Conservation (phyloP, 2,888 invertebrate genomes). For the Macrophya annulata region DNA sequence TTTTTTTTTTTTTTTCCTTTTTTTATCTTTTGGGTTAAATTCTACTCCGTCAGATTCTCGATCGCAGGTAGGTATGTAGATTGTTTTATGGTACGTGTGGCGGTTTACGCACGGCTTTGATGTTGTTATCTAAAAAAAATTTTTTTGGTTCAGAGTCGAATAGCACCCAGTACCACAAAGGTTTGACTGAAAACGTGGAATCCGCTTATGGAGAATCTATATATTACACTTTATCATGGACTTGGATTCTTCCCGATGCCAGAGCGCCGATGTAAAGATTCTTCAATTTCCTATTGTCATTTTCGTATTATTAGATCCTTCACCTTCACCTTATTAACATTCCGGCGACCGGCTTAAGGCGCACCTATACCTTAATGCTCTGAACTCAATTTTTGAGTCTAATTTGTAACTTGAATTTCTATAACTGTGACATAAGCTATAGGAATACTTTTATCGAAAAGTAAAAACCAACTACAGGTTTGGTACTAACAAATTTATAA, state of each 20-base stretch:
- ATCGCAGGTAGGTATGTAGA: not conserved
- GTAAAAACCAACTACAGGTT: not conserved
- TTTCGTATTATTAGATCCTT: slow-evolving; percentile 20
- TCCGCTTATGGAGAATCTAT: not conserved
- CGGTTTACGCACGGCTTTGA: slow-evolving; percentile 13
- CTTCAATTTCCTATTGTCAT: slow-evolving; percentile 31
- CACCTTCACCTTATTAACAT: slow-evolving; percentile 22
- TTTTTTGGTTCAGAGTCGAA: not conserved
- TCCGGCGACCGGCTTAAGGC: not conserved
- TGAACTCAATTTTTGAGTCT: not conserved
- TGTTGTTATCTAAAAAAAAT: slow-evolving; percentile 33
- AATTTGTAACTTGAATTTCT: slow-evolving; percentile 20
- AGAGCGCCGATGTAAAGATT: not conserved
- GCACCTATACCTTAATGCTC: not conserved
- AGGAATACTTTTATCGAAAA: not conserved
- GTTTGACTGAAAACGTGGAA: slow-evolving; percentile 7
- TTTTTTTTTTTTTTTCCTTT: not conserved
- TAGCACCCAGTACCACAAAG: not conserved
- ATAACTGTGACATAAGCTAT: not conserved
- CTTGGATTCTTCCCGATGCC: not conserved
- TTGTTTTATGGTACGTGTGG: not conserved
- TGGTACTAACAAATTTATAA: not conserved
- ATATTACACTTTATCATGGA: not conserved
- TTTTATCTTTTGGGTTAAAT: not conserved
- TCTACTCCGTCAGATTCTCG: not conserved